These are phyloP conservation scores for Hemiprocne comata DNA, from an alignment of 2,113 vertebrate species.

Conservation along the genomic window DNA sequence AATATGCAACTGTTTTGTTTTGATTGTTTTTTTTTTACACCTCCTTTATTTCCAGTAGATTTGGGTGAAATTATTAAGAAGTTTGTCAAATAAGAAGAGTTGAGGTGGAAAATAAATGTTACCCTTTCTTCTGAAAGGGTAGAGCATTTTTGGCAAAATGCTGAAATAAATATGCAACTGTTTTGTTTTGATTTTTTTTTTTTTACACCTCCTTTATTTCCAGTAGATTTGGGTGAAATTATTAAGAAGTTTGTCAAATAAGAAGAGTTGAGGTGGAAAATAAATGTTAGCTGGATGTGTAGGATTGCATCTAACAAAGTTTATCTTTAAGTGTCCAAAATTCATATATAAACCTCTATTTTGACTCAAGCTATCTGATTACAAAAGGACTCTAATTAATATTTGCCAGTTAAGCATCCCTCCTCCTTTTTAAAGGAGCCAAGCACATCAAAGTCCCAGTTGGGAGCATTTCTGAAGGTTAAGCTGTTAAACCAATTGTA, in stretches of 20 bases:
- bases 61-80: neutral
- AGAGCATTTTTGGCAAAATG: neutral
- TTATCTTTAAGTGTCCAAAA: neutral
- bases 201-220: neutral
- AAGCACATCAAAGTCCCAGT: neutral
- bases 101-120: neutral
- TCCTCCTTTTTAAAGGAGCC: conserved; percentile 18
- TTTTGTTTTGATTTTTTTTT: no score
- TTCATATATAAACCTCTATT: neutral
- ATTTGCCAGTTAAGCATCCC: neutral
- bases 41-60: neutral
- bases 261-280: neutral
- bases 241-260: neutral
- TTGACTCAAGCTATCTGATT: neutral
- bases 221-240: neutral
- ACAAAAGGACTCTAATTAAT: neutral
- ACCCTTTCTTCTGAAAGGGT: no score
- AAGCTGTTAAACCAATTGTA: neutral
- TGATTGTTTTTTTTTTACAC: neutral
- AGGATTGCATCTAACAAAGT: neutral
- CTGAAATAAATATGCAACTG: no score
- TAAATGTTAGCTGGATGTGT: neutral
- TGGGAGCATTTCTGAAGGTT: conserved; percentile 40
- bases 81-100: neutral
- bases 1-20: neutral